Evolutionary conservation across 2,888 invertebrate species (phyloP).

Genomic region (Amiota minor): DNA sequence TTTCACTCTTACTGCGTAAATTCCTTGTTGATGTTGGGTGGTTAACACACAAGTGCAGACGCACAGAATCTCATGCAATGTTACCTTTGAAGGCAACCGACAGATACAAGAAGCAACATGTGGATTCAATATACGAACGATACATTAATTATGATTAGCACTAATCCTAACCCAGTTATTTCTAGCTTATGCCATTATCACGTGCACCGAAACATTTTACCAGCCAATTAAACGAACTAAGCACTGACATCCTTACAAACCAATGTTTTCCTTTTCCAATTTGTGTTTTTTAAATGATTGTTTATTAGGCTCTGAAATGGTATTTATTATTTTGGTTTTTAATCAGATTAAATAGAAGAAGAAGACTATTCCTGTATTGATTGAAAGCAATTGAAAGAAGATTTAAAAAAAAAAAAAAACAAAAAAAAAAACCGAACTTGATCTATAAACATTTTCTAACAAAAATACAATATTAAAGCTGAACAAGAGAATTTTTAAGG

Average conservation of each 20-base stretch:
- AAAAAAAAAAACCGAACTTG: too few species aligned
- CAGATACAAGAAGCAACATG: constrained; percentile 12
- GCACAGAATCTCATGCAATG: background rate
- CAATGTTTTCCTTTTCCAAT: background rate
- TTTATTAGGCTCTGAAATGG: background rate
- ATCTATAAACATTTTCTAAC: too few species aligned
- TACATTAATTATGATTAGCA: constrained; percentile 21
- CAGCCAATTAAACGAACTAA: constrained; percentile 12
- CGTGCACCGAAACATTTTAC: constrained; percentile 30
- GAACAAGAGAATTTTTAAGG: too few species aligned
- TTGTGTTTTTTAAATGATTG: background rate
- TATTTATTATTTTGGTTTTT: background rate
- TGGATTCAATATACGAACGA: background rate
- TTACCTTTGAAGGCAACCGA: background rate
- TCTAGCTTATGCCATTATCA: constrained; percentile 21
- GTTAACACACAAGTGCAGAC: background rate
- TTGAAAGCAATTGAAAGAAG: too few species aligned
- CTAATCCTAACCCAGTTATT: constrained; percentile 16
- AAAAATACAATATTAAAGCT: too few species aligned
- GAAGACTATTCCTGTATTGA: too few species aligned
- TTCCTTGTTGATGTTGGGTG: background rate
- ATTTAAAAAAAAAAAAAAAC: too few species aligned
- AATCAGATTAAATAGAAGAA: too few species aligned
- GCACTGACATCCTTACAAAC: background rate
- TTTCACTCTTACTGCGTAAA: constrained; percentile 53